Percentiles rank a stretch among this genome's conserved stretches.
These are phyloP conservation scores for Miichthys miiuy DNA, from an alignment of 2,797 vertebrate genomes.

Conservation along the genomic window DNA sequence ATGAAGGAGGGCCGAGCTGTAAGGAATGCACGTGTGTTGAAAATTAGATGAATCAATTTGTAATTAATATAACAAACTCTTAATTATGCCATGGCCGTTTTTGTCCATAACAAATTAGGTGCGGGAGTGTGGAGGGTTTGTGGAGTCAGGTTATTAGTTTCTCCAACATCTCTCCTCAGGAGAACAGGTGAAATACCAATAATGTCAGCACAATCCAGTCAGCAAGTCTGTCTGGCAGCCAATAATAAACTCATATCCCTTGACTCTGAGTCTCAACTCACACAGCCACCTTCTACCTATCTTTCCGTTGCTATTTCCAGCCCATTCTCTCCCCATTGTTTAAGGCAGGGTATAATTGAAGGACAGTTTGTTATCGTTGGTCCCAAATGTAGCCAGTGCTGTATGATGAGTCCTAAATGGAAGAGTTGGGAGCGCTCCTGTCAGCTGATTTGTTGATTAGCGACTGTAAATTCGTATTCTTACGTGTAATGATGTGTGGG, in stretches of 20 bases:
- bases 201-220: constrained; percentile 86
- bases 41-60: constrained; percentile 83
- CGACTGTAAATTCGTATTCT: constrained; percentile 44
- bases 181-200: constrained; percentile 85
- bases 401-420: constrained; percentile 56
- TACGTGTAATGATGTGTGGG: constrained; percentile 54
- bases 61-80: constrained; percentile 83
- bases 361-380: constrained; percentile 60
- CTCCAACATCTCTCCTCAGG: constrained; percentile 73
- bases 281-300: constrained; percentile 71
- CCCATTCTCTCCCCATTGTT: constrained; percentile 62
- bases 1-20: constrained; percentile 54
- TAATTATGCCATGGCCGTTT: constrained; percentile 82
- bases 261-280: constrained; percentile 78
- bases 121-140: constrained; percentile 71
- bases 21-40: constrained; percentile 62
- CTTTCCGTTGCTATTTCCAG: constrained; percentile 73
- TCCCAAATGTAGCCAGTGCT: constrained; percentile 54
- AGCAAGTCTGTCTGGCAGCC: constrained; percentile 84
- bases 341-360: constrained; percentile 67
- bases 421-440: constrained; percentile 45
- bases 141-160: constrained; percentile 84
- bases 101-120: constrained; percentile 81
- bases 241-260: constrained; percentile 84
- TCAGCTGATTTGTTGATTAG: constrained; percentile 73